Conservation (phyloP, 2,888 invertebrate genomes). For the Siphonodentalium dalli region DNA sequence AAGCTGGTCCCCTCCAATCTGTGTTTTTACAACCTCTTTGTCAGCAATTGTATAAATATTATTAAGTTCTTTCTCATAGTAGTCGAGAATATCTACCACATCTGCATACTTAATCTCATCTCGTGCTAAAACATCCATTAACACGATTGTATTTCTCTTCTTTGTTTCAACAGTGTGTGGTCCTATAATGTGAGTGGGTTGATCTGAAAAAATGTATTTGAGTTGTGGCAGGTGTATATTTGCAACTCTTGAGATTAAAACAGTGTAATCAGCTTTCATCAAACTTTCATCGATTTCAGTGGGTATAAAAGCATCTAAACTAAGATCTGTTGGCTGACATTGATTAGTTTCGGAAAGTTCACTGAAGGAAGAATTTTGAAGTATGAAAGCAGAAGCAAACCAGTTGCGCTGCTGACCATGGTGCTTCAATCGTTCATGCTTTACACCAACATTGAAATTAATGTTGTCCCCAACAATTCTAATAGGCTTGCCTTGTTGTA, state of each 20-base stretch:
- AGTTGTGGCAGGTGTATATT: too few species aligned
- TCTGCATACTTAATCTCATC: slow-evolving; percentile 10
- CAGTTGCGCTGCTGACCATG: slow-evolving; percentile 5
- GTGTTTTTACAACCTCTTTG: not conserved
- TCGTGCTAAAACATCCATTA: not conserved
- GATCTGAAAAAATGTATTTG: too few species aligned
- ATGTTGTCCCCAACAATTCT: slow-evolving; percentile 6
- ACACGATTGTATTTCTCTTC: not conserved
- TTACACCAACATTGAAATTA: slow-evolving; percentile 6
- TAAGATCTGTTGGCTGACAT: not conserved
- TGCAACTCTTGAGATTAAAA: too few species aligned
- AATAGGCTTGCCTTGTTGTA: not conserved
- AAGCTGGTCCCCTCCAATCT: too few species aligned
- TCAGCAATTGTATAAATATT: not conserved
- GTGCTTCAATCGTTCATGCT: not conserved
- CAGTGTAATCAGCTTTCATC: too few species aligned
- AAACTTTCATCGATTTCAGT: too few species aligned
- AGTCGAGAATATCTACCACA: slow-evolving; percentile 8
- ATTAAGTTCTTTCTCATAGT: not conserved
- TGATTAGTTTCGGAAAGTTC: not conserved
- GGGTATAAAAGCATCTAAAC: not conserved
- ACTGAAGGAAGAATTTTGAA: slow-evolving; percentile 1
- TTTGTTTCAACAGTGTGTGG: too few species aligned
- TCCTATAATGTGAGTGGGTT: too few species aligned
- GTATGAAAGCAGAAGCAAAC: slow-evolving; percentile 1